These are phyloP conservation scores for Coleophora deauratella DNA, from an alignment of 2,888 invertebrate genomes.

Conservation along the genomic window DNA sequence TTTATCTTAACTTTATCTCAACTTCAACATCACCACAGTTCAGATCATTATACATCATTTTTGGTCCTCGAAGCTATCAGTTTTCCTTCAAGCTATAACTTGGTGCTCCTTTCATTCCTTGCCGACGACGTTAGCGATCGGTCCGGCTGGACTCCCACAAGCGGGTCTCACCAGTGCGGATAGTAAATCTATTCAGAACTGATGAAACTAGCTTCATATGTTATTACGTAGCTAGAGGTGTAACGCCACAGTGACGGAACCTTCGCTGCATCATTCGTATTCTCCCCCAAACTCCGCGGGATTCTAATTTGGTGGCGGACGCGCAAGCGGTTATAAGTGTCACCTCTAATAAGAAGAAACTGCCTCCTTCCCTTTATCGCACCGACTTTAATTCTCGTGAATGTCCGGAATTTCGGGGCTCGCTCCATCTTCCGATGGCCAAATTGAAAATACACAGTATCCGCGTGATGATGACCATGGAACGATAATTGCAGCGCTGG, in stretches of 20 bases:
- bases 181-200: no score
- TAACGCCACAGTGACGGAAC: slow-evolving; percentile 12
- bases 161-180: no score
- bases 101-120: no score
- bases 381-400: slow-evolving; percentile 35
- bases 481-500: slow-evolving; percentile 51
- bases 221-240: slow-evolving; percentile 24
- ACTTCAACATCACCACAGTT: background rate
- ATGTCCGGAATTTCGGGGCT: slow-evolving; percentile 32
- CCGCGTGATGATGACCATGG: slow-evolving; percentile 39
- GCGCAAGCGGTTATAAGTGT: slow-evolving; percentile 36
- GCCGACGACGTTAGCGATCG: no score
- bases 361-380: slow-evolving; percentile 30
- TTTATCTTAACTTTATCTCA: slow-evolving; percentile 23
- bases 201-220: slow-evolving; percentile 12
- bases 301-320: slow-evolving; percentile 25
- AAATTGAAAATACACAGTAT: slow-evolving; percentile 49
- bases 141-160: no score
- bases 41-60: no score
- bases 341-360: slow-evolving; percentile 49
- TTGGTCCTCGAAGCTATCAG: no score
- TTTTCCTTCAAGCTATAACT: no score
- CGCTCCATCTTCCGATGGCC: slow-evolving; percentile 19
- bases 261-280: no score
- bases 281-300: no score